Evolutionary conservation across 2,888 invertebrate species (phyloP).

Genomic region (Biston stratarius): DNA sequence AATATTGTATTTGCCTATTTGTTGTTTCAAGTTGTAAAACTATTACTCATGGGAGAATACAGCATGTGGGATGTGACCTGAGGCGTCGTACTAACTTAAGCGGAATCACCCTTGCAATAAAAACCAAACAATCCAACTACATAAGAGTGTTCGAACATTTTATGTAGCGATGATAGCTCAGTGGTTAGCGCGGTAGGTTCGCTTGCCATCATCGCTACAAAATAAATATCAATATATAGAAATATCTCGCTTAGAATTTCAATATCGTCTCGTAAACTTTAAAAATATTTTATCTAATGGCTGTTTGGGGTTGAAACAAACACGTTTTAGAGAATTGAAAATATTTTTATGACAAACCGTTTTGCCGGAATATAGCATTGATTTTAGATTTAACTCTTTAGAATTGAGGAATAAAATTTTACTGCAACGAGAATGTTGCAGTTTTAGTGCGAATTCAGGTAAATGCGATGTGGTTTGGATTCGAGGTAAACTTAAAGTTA

Average conservation of each 20-base stretch:
- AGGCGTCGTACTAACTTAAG: constrained; percentile 62
- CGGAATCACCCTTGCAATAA: constrained; percentile 60
- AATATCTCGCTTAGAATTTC: too few relatives aligned
- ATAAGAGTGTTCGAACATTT: neutral
- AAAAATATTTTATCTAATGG: too few relatives aligned
- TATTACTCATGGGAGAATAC: constrained; percentile 73
- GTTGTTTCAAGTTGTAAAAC: constrained; percentile 65
- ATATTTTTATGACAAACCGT: constrained; percentile 43
- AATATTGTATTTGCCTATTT: constrained; percentile 56
- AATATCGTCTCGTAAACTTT: too few relatives aligned
- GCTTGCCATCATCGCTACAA: too few relatives aligned
- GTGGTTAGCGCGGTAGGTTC: too few relatives aligned
- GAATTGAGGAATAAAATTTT: constrained; percentile 43
- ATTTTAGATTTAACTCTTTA: constrained; percentile 41
- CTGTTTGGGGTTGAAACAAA: constrained; percentile 12
- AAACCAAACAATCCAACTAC: constrained; percentile 33
- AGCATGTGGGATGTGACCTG: constrained; percentile 69
- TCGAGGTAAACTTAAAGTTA: constrained; percentile 18
- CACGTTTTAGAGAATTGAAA: constrained; percentile 22
- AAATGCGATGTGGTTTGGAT: constrained; percentile 21
- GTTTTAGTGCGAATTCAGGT: constrained; percentile 41
- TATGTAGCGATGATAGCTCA: too few relatives aligned
- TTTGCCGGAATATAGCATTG: constrained; percentile 33
- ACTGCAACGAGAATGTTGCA: constrained; percentile 40
- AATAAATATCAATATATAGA: too few relatives aligned